These are phyloP conservation scores for Drosophila eugracilis DNA, from an alignment of 1,140 invertebrate genomes.

Conservation along the genomic window DNA sequence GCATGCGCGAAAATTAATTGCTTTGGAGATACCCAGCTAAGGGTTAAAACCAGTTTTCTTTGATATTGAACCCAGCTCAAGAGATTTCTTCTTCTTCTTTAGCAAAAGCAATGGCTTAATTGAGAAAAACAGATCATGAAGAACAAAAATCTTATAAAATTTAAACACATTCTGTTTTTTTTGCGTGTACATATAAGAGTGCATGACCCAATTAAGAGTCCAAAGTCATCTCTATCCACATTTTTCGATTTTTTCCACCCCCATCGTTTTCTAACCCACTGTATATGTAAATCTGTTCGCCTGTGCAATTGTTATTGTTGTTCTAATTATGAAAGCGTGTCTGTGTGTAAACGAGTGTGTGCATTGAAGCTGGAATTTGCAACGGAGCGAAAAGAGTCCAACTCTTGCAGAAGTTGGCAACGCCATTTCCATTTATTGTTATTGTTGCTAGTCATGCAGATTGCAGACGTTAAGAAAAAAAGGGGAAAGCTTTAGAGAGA, in stretches of 20 bases:
- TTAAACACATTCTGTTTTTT: too few relatives aligned
- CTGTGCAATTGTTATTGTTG: constrained; percentile 26
- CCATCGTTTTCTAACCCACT: background rate
- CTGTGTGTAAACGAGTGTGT: constrained; percentile 49
- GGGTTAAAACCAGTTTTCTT: too few relatives aligned
- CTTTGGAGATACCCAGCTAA: too few relatives aligned
- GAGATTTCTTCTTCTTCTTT: too few relatives aligned
- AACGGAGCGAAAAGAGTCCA: constrained; percentile 79
- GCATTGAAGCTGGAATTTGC: constrained; percentile 77
- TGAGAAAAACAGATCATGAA: too few relatives aligned
- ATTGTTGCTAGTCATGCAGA: constrained; percentile 66
- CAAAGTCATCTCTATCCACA: constrained; percentile 30
- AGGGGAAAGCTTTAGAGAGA: constrained; percentile 21
- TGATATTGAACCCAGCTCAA: too few relatives aligned
- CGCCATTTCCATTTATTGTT: constrained; percentile 50
- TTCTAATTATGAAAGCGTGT: constrained; percentile 76
- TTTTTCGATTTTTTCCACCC: background rate
- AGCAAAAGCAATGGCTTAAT: too few relatives aligned
- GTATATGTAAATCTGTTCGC: background rate
- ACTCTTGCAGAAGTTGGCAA: constrained; percentile 64
- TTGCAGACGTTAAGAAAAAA: constrained; percentile 53
- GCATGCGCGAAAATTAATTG: too few relatives aligned
- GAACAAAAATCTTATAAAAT: too few relatives aligned
- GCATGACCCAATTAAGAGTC: constrained; percentile 80
- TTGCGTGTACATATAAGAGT: constrained; percentile 72